phyloP scores from a whole-genome alignment of 2,888 invertebrate species.

The Chorisops tibialis region DNA sequence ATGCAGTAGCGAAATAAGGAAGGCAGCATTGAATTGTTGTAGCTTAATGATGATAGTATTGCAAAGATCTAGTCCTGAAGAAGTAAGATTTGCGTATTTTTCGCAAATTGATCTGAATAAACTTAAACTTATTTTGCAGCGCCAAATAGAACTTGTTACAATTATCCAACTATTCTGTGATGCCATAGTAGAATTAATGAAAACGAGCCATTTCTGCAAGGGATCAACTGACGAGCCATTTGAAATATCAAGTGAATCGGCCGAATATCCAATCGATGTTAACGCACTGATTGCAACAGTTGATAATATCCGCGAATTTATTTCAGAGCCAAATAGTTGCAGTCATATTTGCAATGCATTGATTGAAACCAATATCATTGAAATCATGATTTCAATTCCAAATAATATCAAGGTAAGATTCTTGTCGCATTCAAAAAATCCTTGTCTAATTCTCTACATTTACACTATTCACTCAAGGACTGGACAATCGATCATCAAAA shows the following conservation, averaged over 20 bases:
- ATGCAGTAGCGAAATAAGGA: conserved; percentile 48
- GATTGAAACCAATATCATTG: conserved; percentile 50
- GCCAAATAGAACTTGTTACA: conserved; percentile 58
- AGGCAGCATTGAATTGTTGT: conserved; percentile 55
- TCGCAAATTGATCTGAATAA: conserved; percentile 14
- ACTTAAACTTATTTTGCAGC: conserved; percentile 45
- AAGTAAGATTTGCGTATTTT: conserved; percentile 46
- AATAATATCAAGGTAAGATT: conserved; percentile 44
- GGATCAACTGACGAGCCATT: conserved; percentile 39
- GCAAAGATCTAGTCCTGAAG: conserved; percentile 57
- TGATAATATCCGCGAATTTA: conserved; percentile 46
- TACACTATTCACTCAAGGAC: conserved; percentile 34
- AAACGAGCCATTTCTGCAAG: conserved; percentile 44
- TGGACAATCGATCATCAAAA: conserved; percentile 45
- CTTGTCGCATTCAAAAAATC: not conserved
- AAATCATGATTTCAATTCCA: conserved; percentile 48
- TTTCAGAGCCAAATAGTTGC: conserved; percentile 39
- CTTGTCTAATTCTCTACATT: not conserved
- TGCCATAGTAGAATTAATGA: conserved; percentile 47
- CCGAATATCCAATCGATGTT: conserved; percentile 44
- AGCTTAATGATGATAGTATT: conserved; percentile 57
- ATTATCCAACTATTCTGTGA: conserved; percentile 52
- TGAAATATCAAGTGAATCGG: conserved; percentile 41
- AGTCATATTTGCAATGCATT: conserved; percentile 46
- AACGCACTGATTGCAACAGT: conserved; percentile 47